Percentiles rank a stretch among this genome's conserved stretches.
Evolutionary conservation across 2,888 invertebrate genomes (phyloP).

Genomic region (Malthinus flaveolus): DNA sequence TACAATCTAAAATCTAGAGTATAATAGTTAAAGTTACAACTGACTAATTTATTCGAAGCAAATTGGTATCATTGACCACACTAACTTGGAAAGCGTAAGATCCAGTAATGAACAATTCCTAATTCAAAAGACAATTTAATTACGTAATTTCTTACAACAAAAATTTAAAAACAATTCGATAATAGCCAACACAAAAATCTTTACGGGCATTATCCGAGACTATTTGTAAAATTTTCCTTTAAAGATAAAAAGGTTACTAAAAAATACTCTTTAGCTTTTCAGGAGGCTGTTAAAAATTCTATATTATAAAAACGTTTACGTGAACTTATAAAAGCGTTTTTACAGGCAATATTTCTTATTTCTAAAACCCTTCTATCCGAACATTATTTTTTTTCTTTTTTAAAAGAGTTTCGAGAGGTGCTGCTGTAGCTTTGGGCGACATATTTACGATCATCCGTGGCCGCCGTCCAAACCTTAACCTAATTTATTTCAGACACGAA

Average conservation of each 20-base stretch:
- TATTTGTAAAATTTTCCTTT: background rate
- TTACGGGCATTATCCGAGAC: no score
- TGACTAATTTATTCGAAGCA: no score
- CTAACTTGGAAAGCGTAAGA: no score
- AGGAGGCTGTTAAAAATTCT: slow-evolving; percentile 22
- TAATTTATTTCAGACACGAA: slow-evolving; percentile 50
- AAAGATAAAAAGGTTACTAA: slow-evolving; percentile 21
- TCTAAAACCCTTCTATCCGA: slow-evolving; percentile 41
- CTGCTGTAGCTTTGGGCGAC: slow-evolving; percentile 46
- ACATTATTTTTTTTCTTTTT: slow-evolving; percentile 36
- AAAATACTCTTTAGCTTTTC: slow-evolving; percentile 29
- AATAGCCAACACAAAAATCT: no score
- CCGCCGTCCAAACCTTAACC: slow-evolving; percentile 48
- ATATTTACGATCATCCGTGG: slow-evolving; percentile 50
- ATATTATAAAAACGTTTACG: slow-evolving; percentile 36
- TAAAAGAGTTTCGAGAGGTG: slow-evolving; percentile 38
- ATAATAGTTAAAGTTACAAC: no score
- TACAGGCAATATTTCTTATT: slow-evolving; percentile 39
- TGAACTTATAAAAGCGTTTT: slow-evolving; percentile 32
- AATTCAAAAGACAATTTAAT: no score
- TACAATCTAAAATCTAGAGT: no score
- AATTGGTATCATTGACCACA: no score
- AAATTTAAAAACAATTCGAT: no score
- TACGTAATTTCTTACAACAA: no score
- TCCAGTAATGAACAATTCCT: no score